phyloP scores from a whole-genome alignment of 2,113 vertebrate genomes.

The Passerina amoena region DNA sequence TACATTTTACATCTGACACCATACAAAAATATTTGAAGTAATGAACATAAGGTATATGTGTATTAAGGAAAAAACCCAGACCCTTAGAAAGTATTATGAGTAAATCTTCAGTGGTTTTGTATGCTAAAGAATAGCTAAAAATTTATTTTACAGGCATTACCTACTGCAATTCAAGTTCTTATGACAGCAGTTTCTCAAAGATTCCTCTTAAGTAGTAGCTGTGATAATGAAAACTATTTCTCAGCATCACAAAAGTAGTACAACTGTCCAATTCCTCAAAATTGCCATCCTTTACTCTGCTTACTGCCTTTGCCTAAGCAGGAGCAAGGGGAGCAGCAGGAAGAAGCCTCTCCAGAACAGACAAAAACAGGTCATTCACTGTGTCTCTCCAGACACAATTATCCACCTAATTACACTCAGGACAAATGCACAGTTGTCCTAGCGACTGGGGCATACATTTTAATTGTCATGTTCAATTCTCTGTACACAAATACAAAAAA shows the following conservation, averaged over 20 bases:
- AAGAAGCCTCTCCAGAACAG: neutral
- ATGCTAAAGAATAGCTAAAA: neutral
- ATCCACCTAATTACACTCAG: slow-evolving; percentile 10
- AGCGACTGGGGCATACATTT: neutral
- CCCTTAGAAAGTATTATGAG: neutral
- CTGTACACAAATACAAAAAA: neutral
- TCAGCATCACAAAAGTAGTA: neutral
- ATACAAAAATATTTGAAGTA: neutral
- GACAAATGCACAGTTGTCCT: neutral
- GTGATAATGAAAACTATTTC: neutral
- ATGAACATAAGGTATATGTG: neutral
- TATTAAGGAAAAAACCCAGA: neutral
- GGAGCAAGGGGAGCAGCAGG: neutral
- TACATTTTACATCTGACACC: neutral
- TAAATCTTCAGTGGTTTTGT: neutral
- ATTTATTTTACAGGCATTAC: neutral
- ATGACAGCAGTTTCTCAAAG: neutral
- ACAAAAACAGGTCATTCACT: neutral
- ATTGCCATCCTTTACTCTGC: neutral
- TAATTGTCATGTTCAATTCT: neutral
- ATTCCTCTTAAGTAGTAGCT: neutral
- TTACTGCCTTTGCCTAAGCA: neutral
- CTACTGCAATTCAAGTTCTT: neutral
- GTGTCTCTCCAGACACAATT: neutral
- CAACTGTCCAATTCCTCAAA: neutral